phyloP scores from a whole-genome alignment of 2,113 vertebrate genomes.

The Hippocampus comes region DNA sequence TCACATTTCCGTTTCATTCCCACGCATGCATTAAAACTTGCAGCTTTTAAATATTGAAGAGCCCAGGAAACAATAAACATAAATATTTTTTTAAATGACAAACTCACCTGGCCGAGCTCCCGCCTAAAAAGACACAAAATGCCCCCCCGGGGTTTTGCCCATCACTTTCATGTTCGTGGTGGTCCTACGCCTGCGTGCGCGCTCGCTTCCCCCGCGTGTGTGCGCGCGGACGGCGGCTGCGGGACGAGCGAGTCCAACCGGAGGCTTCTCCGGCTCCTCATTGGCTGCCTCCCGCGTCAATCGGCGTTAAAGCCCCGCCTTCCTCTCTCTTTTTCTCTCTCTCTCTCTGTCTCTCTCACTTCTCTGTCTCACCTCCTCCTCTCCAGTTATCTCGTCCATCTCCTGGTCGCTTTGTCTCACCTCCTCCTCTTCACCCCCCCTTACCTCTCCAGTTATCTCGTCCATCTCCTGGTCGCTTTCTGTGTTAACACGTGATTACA shows the following conservation, averaged over 20 bases:
- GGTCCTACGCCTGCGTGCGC: constrained; percentile 8
- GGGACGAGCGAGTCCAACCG: constrained; percentile 37
- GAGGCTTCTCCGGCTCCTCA: constrained; percentile 11
- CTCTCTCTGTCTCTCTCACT: neutral
- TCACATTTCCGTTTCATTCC: neutral
- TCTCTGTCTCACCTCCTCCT: constrained; percentile 19
- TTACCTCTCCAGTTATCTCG: constrained; percentile 33
- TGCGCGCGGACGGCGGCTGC: constrained; percentile 17
- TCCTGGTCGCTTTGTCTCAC: constrained; percentile 27
- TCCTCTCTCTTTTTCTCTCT: constrained; percentile 8
- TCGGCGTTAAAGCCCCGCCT: constrained; percentile 59
- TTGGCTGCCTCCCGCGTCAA: constrained; percentile 40
- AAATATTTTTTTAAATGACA: too few relatives aligned
- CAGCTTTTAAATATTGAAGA: neutral
- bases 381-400: constrained; percentile 35
- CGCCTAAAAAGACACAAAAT: neutral
- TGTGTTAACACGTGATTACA: constrained; percentile 65
- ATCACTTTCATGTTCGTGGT: neutral
- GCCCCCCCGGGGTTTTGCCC: neutral
- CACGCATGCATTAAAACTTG: neutral
- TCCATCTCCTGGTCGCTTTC: constrained; percentile 31
- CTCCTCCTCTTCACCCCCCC: constrained; percentile 24
- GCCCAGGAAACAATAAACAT: too few relatives aligned
- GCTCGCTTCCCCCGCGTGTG: constrained; percentile 11
- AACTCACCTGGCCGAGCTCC: neutral